Evolutionary conservation across 2,113 vertebrate genomes (phyloP).

Genomic region (Anoplopoma fimbria): DNA sequence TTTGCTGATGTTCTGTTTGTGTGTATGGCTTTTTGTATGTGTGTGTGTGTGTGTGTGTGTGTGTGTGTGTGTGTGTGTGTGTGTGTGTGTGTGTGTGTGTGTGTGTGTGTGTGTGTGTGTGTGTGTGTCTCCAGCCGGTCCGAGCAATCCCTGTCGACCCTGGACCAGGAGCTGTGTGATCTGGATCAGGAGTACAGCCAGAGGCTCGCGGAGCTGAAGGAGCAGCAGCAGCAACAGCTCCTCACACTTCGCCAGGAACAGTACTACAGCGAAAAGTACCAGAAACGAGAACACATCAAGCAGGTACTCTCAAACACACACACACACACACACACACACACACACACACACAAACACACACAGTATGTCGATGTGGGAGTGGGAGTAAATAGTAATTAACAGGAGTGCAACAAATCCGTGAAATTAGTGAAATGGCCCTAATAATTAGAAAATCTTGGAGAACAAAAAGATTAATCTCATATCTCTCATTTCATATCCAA

Average conservation of each 20-base stretch:
- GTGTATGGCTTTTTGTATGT: constrained; percentile 44
- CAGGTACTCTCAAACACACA: constrained; percentile 82
- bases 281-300: constrained; percentile 96
- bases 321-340: not conserved
- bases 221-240: constrained; percentile 94
- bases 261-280: constrained; percentile 98
- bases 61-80: constrained; percentile 66
- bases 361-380: not conserved
- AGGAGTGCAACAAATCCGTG: not conserved
- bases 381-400: not conserved
- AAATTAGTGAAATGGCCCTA: not conserved
- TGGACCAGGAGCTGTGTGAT: constrained; percentile 90
- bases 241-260: constrained; percentile 96
- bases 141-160: constrained; percentile 86
- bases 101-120: constrained; percentile 10
- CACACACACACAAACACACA: not conserved
- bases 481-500: not conserved
- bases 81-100: constrained; percentile 58
- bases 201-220: constrained; percentile 91
- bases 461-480: too few relatives aligned
- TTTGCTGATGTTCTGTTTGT: not conserved
- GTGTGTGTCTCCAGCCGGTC: constrained; percentile 84
- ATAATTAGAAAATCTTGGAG: not conserved
- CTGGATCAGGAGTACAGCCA: constrained; percentile 91
- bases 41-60: constrained; percentile 43